phyloP scores from a whole-genome alignment of 2,888 invertebrate genomes.

The Nyleta sp. region DNA sequence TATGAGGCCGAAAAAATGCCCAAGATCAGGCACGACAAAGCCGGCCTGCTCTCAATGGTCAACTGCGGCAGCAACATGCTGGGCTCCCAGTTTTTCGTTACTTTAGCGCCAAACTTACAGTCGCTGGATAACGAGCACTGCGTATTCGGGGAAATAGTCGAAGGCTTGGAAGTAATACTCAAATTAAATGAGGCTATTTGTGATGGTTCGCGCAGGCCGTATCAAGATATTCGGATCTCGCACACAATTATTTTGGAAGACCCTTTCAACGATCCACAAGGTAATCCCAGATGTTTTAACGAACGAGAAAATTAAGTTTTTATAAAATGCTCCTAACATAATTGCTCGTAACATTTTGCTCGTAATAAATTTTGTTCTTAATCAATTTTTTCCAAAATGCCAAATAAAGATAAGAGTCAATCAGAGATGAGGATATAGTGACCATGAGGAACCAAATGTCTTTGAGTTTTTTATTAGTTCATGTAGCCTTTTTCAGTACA shows the following conservation, averaged over 20 bases:
- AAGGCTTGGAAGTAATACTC: slow-evolving; percentile 94
- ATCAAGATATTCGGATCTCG: slow-evolving; percentile 97
- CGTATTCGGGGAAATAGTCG: slow-evolving; percentile 97
- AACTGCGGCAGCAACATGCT: slow-evolving; percentile 90
- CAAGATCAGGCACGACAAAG: slow-evolving; percentile 93
- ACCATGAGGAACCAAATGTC: too few species aligned
- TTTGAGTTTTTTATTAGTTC: too few species aligned
- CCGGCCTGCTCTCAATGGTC: slow-evolving; percentile 96
- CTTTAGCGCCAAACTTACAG: slow-evolving; percentile 92
- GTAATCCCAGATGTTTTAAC: too few species aligned
- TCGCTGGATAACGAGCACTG: slow-evolving; percentile 96
- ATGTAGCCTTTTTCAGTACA: too few species aligned
- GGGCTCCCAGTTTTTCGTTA: slow-evolving; percentile 98
- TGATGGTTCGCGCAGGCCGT: slow-evolving; percentile 94
- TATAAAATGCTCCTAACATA: too few species aligned
- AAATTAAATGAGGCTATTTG: slow-evolving; percentile 97
- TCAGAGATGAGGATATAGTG: too few species aligned
- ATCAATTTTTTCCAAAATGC: too few species aligned
- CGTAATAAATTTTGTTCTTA: too few species aligned
- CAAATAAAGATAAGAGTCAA: too few species aligned
- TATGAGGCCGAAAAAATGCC: slow-evolving; percentile 96
- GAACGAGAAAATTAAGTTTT: too few species aligned
- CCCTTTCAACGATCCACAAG: slow-evolving; percentile 95
- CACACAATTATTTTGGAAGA: slow-evolving; percentile 98
- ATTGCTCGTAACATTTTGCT: too few species aligned